Base-by-base conservation (phyloP, 2,888 invertebrate species). In the Andricus quercusramuli region DNA sequence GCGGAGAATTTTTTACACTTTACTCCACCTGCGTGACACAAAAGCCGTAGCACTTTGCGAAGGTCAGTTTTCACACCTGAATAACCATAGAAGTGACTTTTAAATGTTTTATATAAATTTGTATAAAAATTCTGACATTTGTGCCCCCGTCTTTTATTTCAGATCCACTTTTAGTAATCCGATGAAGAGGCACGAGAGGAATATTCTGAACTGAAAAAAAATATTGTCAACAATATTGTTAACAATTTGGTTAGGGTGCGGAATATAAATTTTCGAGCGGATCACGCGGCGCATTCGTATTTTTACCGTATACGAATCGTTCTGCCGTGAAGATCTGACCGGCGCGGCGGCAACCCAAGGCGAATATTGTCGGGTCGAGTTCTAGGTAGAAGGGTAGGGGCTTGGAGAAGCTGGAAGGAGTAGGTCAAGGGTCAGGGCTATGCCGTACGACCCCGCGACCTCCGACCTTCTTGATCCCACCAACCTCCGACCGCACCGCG, bases 361-460 rank as follows among this genome's bases (percentile, higher is more conserved):
- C 79, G 79, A 83, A 83, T 81, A 84, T 79, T 78, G 79, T 81
- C 82, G 77, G 80, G 78, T 80, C 66, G 67, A 82, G 80, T 79
- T 82, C 77, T 78, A 79, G 79, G 78, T 79, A 80, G 83, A 83
- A 82, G 84, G 83, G 84, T 83, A 84, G 79, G 80, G 78, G 84
- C 78, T 68, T 78, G 81, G 79, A 83, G 84, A 84, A 83, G 79
- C 83, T 83, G 86, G 86, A 85, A 86, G 88, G 88, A 86, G 85
- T 87, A 88, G 89, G 89, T 89, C 89, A 85, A 85, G 88, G 89
- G 91, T 92, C 92, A 92, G 90, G 92, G 92, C 91, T 91, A 90
- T 89, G 90, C 89, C 88, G 89, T 89, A 90, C 89, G 91, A 90
- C 90, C 91, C 91, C 91, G 88, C 86, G 88, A 90, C 91, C 92